Evolutionary conservation across 2,113 vertebrate species (phyloP), one percentile per base, ranked within the genome.

Genomic region (Zosterops pallidus): DNA sequence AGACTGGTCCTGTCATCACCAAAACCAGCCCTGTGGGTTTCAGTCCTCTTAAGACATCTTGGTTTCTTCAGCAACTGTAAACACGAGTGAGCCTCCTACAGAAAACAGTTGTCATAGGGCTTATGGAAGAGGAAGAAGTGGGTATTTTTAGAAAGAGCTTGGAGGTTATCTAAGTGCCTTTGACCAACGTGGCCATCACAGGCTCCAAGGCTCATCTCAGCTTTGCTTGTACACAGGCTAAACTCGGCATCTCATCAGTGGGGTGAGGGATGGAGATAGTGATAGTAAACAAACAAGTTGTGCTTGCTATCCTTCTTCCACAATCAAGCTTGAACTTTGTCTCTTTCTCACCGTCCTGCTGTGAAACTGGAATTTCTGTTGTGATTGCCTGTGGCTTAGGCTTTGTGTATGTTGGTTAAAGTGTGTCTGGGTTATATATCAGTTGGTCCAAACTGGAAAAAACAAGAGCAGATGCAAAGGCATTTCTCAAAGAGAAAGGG

Each of bases 251-350:
- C n/a, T 81, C 57, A 63, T 78, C 85, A 85, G 70, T 52, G 52
- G 31, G 42, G 33, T 29, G 77, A 57, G 85, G 49, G 89, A 33
- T 21, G 23, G 41, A 81, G 90, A 71, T 88, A 81, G 60, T 35
- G 42, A 55, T 57, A 63, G 81, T 63, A 94, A 94, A 80, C 65
- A 95, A 95, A 96, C 87, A 86, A 64, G 68, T 47, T 79, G 57
- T 6, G 1, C 79, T 91, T 82, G 57, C 67, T 84, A 35, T 81
- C 88, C 37, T 56, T 74, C 85, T 77, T 69, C 70, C 55, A 86
- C 63, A 86, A 47, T 37, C 80, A 83, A 85, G 91, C 47, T 44
- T 95, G 91, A 91, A 85, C 94, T 89, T 95, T 95, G 90, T 11
- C 76, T 94, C 81, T 60, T 91, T 77, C 94, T 93, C 68, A 93